phyloP scores from a whole-genome alignment of 2,797 vertebrate genomes.

The Coendou prehensilis region DNA sequence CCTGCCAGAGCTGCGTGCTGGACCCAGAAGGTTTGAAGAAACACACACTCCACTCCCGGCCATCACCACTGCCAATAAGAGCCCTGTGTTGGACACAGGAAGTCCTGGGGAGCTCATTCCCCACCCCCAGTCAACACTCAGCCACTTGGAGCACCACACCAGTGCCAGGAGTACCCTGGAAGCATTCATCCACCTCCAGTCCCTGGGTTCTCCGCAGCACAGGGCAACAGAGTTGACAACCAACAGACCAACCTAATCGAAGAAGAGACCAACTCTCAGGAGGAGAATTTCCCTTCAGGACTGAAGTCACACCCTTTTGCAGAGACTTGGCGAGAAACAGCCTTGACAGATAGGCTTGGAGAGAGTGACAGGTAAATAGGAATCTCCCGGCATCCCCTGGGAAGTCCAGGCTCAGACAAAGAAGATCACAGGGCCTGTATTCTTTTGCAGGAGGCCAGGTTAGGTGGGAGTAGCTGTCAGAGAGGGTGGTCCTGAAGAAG shows the following conservation, averaged over 20 bases:
- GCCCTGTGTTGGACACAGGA: background rate
- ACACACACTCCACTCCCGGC: background rate
- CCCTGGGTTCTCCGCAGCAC: background rate
- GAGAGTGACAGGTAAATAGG: background rate
- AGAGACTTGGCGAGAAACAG: background rate
- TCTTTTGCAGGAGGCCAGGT: background rate
- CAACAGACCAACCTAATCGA: background rate
- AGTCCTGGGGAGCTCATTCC: background rate
- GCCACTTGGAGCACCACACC: background rate
- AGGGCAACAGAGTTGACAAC: background rate
- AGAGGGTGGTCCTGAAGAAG: background rate
- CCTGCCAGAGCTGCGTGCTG: background rate
- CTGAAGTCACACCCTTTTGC: background rate
- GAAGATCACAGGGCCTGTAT: background rate
- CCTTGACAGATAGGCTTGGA: background rate
- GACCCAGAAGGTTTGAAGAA: background rate
- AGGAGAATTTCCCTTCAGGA: background rate
- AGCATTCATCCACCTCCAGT: background rate
- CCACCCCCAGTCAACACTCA: background rate
- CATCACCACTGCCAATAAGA: background rate
- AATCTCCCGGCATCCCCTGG: background rate
- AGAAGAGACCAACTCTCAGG: background rate
- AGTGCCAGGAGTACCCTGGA: background rate
- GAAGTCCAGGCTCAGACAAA: background rate
- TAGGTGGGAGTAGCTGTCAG: background rate